Evolutionary conservation across 1,140 invertebrate genomes (phyloP), one percentile per base, ranked within the genome.

Genomic region (Mizuhopecten yessoensis): DNA sequence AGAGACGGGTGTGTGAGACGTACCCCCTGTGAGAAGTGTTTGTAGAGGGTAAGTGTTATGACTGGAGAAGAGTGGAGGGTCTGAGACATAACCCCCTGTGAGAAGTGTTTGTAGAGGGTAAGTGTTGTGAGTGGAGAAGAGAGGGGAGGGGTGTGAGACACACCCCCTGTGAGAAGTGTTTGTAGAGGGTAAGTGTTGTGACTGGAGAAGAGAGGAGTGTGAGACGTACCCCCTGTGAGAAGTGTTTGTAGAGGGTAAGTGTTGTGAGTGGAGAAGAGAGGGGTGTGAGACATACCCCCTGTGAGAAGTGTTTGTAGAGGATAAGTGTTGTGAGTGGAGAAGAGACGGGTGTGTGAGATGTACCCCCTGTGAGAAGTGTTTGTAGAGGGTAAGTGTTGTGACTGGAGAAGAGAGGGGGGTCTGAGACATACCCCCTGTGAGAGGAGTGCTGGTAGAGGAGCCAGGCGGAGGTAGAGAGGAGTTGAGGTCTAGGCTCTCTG

Each of bases 401-500:
- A 75, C 57, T 75, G 57, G 57, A 75, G n/a, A n/a, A n/a, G n/a
- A 17, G 57, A 75, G 57, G 57, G n/a, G 57, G 1, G 57, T 75
- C 23, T 7, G 23, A 75, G 57, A 75, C 57, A 75, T 75, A 75
- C 57, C 57, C 57, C 57, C n/a, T 5, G 57, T 5, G 57, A 75
- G 57, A 75, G 57, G 57, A 29, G 57, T 75, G 57, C 23, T n/a
- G 15, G 57, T 75, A 75, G 57, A 75, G 57, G n/a, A 29, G 5
- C 1, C 57, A 75, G 57, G 57, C 5, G 17, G 5, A 75, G 57
- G 57, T 29, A 75, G 57, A 75, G 57, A 75, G n/a, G 57, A 29
- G 57, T 75, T 75, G 57, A 75, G 57, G 57, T 75, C 57, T 75
- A 75, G n/a, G 57, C 57, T 75, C 57, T 75, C 57, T 5, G 57